Evolutionary conservation across 2,888 invertebrate species (phyloP), one percentile per base, ranked within the genome.

Genomic region (Sphecodes monilicornis): DNA sequence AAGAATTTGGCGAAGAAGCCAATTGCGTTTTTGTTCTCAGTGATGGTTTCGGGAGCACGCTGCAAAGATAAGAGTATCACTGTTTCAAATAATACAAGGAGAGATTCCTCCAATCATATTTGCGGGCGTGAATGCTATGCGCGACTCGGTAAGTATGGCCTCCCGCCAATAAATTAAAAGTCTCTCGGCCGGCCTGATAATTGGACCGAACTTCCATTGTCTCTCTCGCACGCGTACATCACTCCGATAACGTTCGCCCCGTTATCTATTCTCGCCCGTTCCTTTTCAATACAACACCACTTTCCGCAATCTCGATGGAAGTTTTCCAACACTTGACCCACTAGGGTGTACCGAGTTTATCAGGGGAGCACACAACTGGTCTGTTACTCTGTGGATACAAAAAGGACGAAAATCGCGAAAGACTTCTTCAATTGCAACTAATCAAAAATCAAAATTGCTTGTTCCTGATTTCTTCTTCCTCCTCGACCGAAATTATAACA

Each of bases 301-400:
- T 84, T 86, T 90, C 85, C 83, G 79, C 80, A 89, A 91, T 89
- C 89, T 83, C 88, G 81, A 75, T 90, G 89, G 85, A 90, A 90
- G 83, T 90, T 90, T 77, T 87, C 86, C 81, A 74, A 86, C 79
- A 87, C 84, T 91, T 91, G 91, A 92, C 89, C 91, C 78, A 89
- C 71, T 91, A 85, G 79, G 82, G 69, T 32, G 81, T 78, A 86
- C 84, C 82, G 66, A 85, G 88, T 87, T 89, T 88, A 90, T 92
- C 90, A 72, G 76, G 72, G 16, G 60, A 72, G 71, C 86, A 84
- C 89, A 87, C 78, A 68, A 85, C 73, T 80, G 46, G 50, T 50
- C n/a, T n/a, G 36, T 41, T 60, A 13, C 57, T 26, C n/a, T 50
- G 76, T 41, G 66, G 57, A 75, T 18, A 72, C n/a, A 26, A 64